Conservation (phyloP, 1,140 invertebrate species). For the Drosophila mauritiana region DNA sequence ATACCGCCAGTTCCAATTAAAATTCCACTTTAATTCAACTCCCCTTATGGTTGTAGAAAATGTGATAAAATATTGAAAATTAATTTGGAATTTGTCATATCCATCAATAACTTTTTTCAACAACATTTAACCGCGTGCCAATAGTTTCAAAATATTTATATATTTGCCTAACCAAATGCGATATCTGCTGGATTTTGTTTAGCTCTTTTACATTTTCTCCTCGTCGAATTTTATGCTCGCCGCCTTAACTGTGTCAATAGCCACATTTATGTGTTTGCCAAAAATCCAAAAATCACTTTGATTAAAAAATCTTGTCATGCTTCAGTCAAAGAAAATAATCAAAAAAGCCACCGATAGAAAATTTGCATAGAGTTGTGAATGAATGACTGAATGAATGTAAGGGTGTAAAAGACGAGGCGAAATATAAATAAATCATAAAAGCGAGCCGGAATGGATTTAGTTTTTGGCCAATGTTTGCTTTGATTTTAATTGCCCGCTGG, state of each 20-base stretch:
- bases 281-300: slow-evolving; percentile 71
- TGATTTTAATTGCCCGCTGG: slow-evolving; percentile 64
- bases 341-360: slow-evolving; percentile 41
- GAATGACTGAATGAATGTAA: slow-evolving; percentile 43
- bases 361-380: slow-evolving; percentile 76
- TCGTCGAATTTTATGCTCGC: slow-evolving; percentile 49
- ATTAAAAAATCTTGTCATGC: slow-evolving; percentile 81
- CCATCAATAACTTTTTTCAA: slow-evolving; percentile 1
- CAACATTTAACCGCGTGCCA: slow-evolving; percentile 10
- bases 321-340: slow-evolving; percentile 60
- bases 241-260: slow-evolving; percentile 76
- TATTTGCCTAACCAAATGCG: slow-evolving; percentile 22
- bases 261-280: slow-evolving; percentile 70
- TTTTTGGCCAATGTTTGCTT: slow-evolving; percentile 62
- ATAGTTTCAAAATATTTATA: slow-evolving; percentile 25
- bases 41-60: slow-evolving; percentile 3
- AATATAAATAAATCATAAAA: slow-evolving; percentile 54
- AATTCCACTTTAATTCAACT: slow-evolving; percentile 5
- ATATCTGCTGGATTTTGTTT: neutral
- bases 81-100: slow-evolving; percentile 23
- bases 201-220: slow-evolving; percentile 48
- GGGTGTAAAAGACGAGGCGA: slow-evolving; percentile 15
- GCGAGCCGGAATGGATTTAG: slow-evolving; percentile 18
- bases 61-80: slow-evolving; percentile 37
- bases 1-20: slow-evolving; percentile 11